Evolutionary conservation across 2,113 vertebrate species (phyloP), one percentile per base, ranked within the genome.

Genomic region (Terrapene triunguis): DNA sequence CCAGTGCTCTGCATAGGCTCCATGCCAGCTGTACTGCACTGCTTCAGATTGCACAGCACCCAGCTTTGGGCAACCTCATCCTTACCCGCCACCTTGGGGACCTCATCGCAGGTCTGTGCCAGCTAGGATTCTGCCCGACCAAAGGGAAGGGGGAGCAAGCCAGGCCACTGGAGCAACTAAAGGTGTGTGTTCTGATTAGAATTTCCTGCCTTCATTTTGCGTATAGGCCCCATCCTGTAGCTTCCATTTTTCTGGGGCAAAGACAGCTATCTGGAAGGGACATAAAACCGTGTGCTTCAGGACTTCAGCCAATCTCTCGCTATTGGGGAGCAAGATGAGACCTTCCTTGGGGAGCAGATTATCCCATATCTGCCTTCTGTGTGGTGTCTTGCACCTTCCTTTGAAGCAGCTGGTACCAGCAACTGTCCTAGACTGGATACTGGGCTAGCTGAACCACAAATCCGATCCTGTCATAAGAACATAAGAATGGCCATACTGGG

Each of bases 41-140:
- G 48, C 80, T 99, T 1, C 97, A 98, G 87, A 76, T 99, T 80
- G 90, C 98, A 10, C 89, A 96, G 57, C 96, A 99, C 14, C 91
- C 98, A 0, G 98, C 98, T 3, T 96, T 99, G 14, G 99, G 98
- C 3, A 98, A 97, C 29, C 85, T 99, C 84, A 95, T 99, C 50
- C 99, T 99, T 93, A 97, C 98, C 2, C 98, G 97, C 22, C 99
- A 99, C 85, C 98, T 99, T 22, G 99, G 99, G 1, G 99, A 99
- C 47, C 94, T 99, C 16, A 98, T 99, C 69, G 99, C 99, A 1
- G 98, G 98, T 1, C 97, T 99, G 44, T 99, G 99, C 96, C 99
- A 99, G 94, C 98, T 99, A 42, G 99, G 98, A 19, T 98, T 98
- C 95, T 98, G 98, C 85, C 99, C 98, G 5, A 95, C 65, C 19